These are phyloP conservation scores for Punctoribates punctum DNA, from an alignment of 2,888 invertebrate genomes.

Conservation along the genomic window DNA sequence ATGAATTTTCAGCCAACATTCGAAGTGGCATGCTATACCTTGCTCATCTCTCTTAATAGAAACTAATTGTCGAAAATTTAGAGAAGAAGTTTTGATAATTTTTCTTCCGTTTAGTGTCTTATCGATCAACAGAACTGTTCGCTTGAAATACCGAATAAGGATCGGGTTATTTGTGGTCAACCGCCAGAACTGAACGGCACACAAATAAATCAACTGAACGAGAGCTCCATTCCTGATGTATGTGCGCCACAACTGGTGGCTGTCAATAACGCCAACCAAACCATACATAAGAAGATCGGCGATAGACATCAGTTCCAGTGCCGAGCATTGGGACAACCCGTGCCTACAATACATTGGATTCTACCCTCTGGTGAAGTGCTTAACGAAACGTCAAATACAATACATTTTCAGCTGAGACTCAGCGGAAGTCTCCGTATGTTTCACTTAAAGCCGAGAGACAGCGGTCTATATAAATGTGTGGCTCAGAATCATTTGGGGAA, in stretches of 20 bases:
- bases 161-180: constrained; percentile 49
- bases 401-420: constrained; percentile 50
- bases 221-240: constrained; percentile 48
- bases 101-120: background rate
- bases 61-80: no score
- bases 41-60: no score
- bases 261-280: constrained; percentile 37
- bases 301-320: constrained; percentile 51
- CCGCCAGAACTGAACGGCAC: constrained; percentile 50
- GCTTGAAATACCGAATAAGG: background rate
- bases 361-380: constrained; percentile 53
- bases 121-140: constrained; percentile 17
- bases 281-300: constrained; percentile 46
- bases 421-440: constrained; percentile 50
- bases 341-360: constrained; percentile 54
- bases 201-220: constrained; percentile 49
- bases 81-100: background rate
- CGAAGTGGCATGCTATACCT: no score
- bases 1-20: no score
- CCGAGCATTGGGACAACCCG: constrained; percentile 55
- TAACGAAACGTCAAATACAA: constrained; percentile 51
- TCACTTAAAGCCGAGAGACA: constrained; percentile 52
- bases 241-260: constrained; percentile 49
- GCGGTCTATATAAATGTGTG: constrained; percentile 55
- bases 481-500: constrained; percentile 53